phyloP scores from a whole-genome alignment of 2,888 invertebrate genomes.

The Enoplolaimus lenunculus region DNA sequence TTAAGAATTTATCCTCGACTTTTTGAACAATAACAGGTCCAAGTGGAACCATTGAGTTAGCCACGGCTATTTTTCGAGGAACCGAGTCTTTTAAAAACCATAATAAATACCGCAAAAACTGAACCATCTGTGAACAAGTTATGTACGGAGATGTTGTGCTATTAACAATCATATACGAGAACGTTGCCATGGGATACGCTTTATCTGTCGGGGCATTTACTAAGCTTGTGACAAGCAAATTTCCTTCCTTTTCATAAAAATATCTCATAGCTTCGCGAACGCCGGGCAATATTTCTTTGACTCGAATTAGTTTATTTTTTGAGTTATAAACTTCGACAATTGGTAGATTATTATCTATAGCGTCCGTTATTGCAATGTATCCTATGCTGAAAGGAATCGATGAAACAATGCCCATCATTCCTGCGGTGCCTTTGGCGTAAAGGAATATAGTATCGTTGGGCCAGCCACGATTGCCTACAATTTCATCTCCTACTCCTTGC shows the following conservation, averaged over 20 bases:
- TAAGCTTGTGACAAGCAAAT: not conserved
- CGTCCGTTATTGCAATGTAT: constrained; percentile 7
- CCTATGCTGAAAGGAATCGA: constrained; percentile 1
- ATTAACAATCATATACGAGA: constrained; percentile 16
- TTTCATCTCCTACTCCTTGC: not conserved
- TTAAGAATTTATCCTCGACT: not conserved
- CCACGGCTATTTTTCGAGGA: not conserved
- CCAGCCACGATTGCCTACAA: not conserved
- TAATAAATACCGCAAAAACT: not conserved
- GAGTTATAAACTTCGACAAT: not conserved
- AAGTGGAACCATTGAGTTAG: not conserved
- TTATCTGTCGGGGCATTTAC: not conserved
- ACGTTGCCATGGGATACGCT: constrained; percentile 8
- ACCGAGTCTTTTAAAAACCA: constrained; percentile 5
- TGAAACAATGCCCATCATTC: constrained; percentile 3
- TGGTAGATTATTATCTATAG: not conserved
- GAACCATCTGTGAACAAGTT: constrained; percentile 6
- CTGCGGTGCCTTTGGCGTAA: constrained; percentile 10
- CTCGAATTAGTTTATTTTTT: not conserved
- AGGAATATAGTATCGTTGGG: not conserved
- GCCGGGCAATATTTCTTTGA: not conserved
- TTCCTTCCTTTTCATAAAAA: not conserved
- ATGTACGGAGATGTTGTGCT: not conserved
- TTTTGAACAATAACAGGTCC: not conserved
- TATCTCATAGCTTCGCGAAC: not conserved